These are phyloP conservation scores for Halcyon smyrnensis DNA, from an alignment of 2,797 vertebrate species.

Conservation along the genomic window DNA sequence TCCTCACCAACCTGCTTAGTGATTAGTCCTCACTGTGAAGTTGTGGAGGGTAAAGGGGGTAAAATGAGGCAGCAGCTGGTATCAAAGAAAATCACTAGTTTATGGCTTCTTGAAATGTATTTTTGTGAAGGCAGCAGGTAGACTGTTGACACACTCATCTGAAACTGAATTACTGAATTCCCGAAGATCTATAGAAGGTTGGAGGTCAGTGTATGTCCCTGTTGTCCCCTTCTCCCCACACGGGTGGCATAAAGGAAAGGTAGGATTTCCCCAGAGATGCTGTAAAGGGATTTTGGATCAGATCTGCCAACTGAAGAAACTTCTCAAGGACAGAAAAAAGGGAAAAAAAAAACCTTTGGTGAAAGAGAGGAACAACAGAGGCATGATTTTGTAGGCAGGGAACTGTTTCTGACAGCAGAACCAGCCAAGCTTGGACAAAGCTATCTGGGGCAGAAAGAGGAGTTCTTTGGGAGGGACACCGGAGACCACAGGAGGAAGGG, in stretches of 20 bases:
- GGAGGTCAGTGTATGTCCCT: background rate
- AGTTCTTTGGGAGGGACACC: background rate
- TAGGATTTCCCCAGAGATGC: background rate
- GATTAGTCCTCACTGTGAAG: background rate
- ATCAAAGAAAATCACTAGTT: background rate
- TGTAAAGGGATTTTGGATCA: background rate
- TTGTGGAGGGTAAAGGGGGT: background rate
- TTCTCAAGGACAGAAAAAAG: no score
- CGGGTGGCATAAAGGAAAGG: accelerated
- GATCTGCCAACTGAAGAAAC: background rate
- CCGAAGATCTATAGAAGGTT: background rate
- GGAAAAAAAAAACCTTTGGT: background rate
- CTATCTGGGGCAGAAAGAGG: background rate
- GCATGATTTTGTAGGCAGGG: background rate
- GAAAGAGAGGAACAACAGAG: background rate
- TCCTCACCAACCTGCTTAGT: background rate
- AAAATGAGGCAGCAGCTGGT: background rate
- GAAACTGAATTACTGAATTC: no score
- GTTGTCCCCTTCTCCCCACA: accelerated
- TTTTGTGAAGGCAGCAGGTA: background rate
- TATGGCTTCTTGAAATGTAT: background rate
- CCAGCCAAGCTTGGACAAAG: background rate
- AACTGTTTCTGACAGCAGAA: background rate
- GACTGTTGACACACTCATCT: background rate
- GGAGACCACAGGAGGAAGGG: accelerated